Evolutionary conservation across 2,888 invertebrate species (phyloP).

Genomic region (Shargacucullia verbasci): DNA sequence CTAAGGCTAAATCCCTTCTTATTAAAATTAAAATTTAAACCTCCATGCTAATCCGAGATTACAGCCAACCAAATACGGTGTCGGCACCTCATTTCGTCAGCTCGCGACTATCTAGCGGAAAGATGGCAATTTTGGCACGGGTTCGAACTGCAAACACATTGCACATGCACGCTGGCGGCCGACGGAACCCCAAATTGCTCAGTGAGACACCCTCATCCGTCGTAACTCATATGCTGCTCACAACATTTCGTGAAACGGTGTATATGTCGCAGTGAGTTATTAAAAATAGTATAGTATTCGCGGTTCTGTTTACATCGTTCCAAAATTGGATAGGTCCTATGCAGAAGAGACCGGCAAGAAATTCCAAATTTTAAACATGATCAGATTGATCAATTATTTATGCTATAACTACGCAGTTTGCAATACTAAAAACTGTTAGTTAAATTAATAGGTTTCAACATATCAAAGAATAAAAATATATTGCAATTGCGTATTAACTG

Average conservation of each 20-base stretch:
- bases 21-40: slow-evolving; percentile 39
- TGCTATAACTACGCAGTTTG: no score
- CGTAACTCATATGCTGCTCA: slow-evolving; percentile 79
- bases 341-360: no score
- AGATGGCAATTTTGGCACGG: slow-evolving; percentile 84
- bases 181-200: slow-evolving; percentile 84
- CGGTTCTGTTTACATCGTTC: no score
- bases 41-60: slow-evolving; percentile 63
- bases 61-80: slow-evolving; percentile 53
- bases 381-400: no score
- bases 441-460: no score
- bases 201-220: slow-evolving; percentile 73
- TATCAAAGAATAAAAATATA: no score
- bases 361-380: no score
- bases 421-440: no score
- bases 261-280: slow-evolving; percentile 60
- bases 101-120: slow-evolving; percentile 65
- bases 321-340: no score
- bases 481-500: no score
- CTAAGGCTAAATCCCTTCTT: slow-evolving; percentile 17
- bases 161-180: slow-evolving; percentile 65
- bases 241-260: slow-evolving; percentile 69
- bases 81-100: slow-evolving; percentile 59
- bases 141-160: slow-evolving; percentile 70
- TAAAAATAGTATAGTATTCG: no score